Evolutionary conservation across 2,888 invertebrate genomes (phyloP), one percentile per base, ranked within the genome.

Genomic region (Scaptomyza flava): DNA sequence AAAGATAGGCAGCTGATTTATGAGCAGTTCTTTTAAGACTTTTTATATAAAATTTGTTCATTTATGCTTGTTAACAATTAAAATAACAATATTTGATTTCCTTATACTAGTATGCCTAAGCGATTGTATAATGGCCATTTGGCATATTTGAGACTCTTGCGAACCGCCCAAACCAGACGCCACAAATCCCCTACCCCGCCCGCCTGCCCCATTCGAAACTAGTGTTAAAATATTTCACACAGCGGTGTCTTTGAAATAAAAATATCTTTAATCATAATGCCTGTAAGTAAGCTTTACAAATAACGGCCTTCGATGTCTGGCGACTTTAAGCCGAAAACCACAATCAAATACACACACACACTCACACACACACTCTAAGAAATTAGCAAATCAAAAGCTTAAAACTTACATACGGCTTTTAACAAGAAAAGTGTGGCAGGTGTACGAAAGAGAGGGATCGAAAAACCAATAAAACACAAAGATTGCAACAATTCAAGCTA

Each of bases 331-430:
- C 33, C 31, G 7, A 41, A 31, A 36, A 51, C 33, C 56, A 53
- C 50, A 59, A 17, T 31, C 7, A 30, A 20, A 30, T 3, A 1
- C 11, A 43, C 20, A 17, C 4, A 17, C n/a, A 45, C 48, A 61
- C 23, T n/a, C n/a, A 23, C 23, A 23, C 23, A 23, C 23, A 23
- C 23, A 42, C 42, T 20, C 41, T 30, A 27, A 14, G 11, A 68
- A 83, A 77, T 85, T 82, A 82, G 63, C 70, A 75, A 76, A 76
- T 75, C 65, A 63, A 66, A 77, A 34, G 70, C 71, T 60, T 23
- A 52, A 70, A 53, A 41, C 9, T 41, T 60, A 54, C 41, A 41
- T 43, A 50, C 52, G 43, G 68, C 52, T 70, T 56, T 72, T 69
- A 69, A 59, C 70, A 68, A 62, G 61, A 77, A 78, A 77, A 54